These are phyloP conservation scores for Philotrypesis tridentata DNA, from an alignment of 1,140 invertebrate genomes.

Conservation along the genomic window DNA sequence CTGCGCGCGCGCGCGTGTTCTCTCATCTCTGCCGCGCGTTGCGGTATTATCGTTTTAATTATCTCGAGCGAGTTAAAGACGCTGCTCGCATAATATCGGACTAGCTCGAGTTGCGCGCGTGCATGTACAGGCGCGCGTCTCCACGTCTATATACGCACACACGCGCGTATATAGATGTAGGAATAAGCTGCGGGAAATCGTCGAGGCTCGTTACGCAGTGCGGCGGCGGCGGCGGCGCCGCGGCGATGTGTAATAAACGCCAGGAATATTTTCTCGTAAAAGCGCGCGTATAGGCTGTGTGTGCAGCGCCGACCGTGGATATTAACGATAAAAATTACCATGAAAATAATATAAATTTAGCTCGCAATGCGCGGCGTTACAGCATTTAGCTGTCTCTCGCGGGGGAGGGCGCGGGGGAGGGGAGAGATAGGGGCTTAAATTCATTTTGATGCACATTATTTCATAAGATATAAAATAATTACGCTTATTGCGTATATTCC, in stretches of 20 bases:
- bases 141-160: background rate
- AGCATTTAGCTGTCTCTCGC: background rate
- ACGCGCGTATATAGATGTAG: background rate
- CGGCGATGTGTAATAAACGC: background rate
- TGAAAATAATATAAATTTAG: slow-evolving; percentile 1
- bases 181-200: background rate
- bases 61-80: background rate
- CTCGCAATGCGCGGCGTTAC: background rate
- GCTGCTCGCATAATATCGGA: background rate
- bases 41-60: background rate
- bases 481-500: background rate
- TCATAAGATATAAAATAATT: background rate
- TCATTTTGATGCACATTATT: background rate
- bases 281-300: background rate
- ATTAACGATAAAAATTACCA: background rate
- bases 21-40: too few species aligned
- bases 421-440: too few species aligned
- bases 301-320: background rate
- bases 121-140: background rate
- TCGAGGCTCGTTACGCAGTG: background rate
- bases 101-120: background rate
- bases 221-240: too few species aligned
- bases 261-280: background rate
- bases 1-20: background rate
- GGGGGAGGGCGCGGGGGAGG: background rate